A percentile compares a stretch with the other conserved stretches of the same genome.
These are phyloP conservation scores for Arctopsyche grandis DNA, from an alignment of 1,140 invertebrate genomes.

Conservation along the genomic window DNA sequence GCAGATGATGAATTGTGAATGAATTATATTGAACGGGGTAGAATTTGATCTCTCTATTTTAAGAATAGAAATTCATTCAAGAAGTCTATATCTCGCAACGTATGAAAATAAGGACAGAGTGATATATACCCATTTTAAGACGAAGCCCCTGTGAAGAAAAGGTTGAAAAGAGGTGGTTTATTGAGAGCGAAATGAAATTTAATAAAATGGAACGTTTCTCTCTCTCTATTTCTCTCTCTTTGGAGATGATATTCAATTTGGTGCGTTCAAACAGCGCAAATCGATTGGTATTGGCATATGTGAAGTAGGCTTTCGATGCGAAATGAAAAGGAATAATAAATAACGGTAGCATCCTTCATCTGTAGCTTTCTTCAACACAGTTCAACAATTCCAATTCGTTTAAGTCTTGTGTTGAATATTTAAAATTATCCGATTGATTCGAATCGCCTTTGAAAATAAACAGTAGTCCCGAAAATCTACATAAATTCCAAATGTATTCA, in stretches of 20 bases:
- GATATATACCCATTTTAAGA: no score
- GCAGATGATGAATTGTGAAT: no score
- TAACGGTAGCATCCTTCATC: conserved; percentile 32
- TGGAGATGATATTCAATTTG: conserved; percentile 28
- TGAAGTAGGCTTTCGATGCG: not conserved
- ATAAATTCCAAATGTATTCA: no score
- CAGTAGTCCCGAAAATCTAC: no score
- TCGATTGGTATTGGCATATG: conserved; percentile 22
- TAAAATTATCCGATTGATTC: no score
- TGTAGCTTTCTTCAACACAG: not conserved
- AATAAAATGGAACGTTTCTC: conserved; percentile 31
- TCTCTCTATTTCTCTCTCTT: not conserved
- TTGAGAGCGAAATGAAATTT: conserved; percentile 28
- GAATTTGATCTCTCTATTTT: no score
- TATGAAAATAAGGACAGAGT: no score
- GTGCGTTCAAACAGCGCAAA: conserved; percentile 20
- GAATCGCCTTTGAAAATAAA: no score
- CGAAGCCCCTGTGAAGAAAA: not conserved
- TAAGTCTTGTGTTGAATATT: not conserved
- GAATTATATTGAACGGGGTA: no score
- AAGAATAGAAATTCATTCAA: no score
- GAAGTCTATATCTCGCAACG: no score
- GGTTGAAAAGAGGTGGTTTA: not conserved
- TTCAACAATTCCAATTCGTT: not conserved
- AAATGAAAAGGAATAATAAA: conserved; percentile 33